Conservation (phyloP, 30 jellyfish, hydroid and myxozoan genomes). For the Turritopsis dohrnii region DNA sequence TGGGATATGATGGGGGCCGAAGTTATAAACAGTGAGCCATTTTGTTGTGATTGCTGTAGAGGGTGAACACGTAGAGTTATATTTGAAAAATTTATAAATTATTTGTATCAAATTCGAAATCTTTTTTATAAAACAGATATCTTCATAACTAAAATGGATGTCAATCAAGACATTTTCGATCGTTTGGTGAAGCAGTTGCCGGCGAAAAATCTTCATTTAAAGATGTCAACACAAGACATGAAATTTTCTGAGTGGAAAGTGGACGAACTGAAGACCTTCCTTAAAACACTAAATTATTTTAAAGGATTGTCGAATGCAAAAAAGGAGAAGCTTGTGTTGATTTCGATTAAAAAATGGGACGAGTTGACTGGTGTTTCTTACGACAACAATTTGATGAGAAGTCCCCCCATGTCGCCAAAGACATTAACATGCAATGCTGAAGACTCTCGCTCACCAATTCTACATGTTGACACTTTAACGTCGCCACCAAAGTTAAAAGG, state of each 20-base stretch:
- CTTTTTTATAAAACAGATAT: no score
- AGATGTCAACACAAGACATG: not conserved
- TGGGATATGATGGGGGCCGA: not conserved
- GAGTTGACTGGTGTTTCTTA: not conserved
- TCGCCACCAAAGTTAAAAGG: no score
- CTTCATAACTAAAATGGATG: no score
- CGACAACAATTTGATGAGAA: no score
- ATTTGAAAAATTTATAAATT: no score
- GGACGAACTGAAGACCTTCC: not conserved
- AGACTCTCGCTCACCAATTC: not conserved
- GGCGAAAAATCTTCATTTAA: no score
- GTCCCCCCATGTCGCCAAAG: not conserved
- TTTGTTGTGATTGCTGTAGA: not conserved
- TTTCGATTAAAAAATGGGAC: not conserved
- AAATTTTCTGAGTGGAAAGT: not conserved
- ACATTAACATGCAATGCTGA: not conserved
- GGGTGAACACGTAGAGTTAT: no score
- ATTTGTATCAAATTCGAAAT: no score
- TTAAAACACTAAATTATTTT: not conserved
- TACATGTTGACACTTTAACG: no score
- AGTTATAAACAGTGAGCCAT: not conserved
- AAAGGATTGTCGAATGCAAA: not conserved
- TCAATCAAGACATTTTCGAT: no score
- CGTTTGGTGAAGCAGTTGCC: no score
- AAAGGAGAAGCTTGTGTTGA: not conserved